Evolutionary conservation across 2,888 invertebrate genomes (phyloP), one percentile per base, ranked within the genome.

Genomic region (Mactromeris polynyma): DNA sequence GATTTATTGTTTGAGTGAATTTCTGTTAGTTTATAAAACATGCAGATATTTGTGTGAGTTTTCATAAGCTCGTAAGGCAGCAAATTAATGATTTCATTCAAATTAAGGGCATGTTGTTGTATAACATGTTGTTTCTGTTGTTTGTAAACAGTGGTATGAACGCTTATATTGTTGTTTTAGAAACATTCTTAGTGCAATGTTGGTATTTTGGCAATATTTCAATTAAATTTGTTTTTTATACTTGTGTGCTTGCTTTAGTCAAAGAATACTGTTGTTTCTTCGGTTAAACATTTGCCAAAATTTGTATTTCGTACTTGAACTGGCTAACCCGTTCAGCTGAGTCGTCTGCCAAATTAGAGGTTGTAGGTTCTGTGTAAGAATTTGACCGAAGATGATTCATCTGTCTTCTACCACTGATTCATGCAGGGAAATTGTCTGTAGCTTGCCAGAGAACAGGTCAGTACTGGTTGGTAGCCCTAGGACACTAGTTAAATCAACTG

Each of bases 1-100:
- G 26, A 26, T 26, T 26, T 3, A 58, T 64, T n/a, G 58, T 64
- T 26, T 26, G 6, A 9, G 26, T 64, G 58, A 64, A n/a, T n/a
- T 54, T 64, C 58, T 64, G 58, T 64, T 64, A n/a, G n/a, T 64
- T 64, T 64, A 26, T 64, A 26, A 64, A 64, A 64, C 26, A 26
- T 26, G 26, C 58, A 64, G 58, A 26, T 11, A 26, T 11, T 2
- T 26, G 58, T 64, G 26, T 11, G 11, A 64, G 26, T 26, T 64
- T 26, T n/a, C 58, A 64, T 26, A 64, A 3, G 58, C 58, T 64
- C 58, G 26, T 64, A 26, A 64, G 58, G 58, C 58, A 64, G 58
- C 58, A 64, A 64, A 17, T n/a, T 26, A 64, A 64, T 64, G 58
- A 58, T 58, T 58, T 58, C 58, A 64, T 64, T 58, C 7, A 64